Conservation (phyloP, 1,140 invertebrate genomes). For the Metaphire vulgaris region DNA sequence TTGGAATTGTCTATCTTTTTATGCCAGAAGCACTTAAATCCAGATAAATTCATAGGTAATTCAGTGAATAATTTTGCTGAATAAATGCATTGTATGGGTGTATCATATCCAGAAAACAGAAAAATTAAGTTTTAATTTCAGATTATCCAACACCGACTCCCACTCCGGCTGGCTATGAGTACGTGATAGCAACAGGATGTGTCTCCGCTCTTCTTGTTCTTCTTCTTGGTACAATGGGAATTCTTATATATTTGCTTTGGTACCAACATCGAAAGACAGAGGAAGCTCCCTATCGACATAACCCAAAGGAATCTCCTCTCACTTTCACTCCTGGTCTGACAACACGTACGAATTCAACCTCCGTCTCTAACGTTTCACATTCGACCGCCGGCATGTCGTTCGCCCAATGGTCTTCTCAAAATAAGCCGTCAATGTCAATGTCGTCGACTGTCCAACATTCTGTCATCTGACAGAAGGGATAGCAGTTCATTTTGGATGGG, state of each 20-base stretch:
- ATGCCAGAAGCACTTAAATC: too few species aligned
- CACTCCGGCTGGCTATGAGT: constrained; percentile 28
- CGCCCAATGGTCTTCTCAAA: not conserved
- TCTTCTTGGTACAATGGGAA: constrained; percentile 20
- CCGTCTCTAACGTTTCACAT: not conserved
- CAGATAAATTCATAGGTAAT: too few species aligned
- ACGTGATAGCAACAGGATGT: constrained; percentile 29
- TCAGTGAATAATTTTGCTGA: too few species aligned
- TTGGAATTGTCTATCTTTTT: too few species aligned
- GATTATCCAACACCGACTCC: constrained; percentile 28
- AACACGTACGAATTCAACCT: not conserved
- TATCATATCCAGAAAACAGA: too few species aligned
- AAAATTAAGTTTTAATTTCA: constrained; percentile 5
- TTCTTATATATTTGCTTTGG: constrained; percentile 24
- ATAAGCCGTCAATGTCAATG: not conserved
- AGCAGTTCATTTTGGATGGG: too few species aligned
- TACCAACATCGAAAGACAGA: constrained; percentile 4
- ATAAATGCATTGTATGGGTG: too few species aligned
- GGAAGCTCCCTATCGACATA: constrained; percentile 12
- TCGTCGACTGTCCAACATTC: not conserved
- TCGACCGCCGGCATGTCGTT: not conserved
- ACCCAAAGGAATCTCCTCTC: not conserved
- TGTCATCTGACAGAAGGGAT: not conserved
- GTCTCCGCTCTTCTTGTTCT: constrained; percentile 21
- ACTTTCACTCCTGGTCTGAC: not conserved